Base-by-base conservation (phyloP, 2,888 invertebrate genomes). In the Cecidostiba fungosa region DNA sequence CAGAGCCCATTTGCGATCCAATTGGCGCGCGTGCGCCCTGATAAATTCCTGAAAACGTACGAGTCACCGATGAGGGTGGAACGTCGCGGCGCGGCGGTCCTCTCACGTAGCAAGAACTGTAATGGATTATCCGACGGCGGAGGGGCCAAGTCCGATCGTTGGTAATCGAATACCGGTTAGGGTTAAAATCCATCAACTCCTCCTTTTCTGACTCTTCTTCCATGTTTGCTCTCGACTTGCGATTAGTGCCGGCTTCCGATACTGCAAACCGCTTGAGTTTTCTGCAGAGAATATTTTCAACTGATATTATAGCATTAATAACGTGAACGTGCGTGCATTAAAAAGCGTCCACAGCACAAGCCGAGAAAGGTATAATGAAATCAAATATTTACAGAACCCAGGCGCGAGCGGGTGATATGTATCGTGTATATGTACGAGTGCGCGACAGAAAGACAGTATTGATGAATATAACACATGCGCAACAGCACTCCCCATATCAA, bases 151-250 rank as follows among this genome's bases (percentile, higher is more conserved):
- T 78, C 81, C 85, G 85, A 87, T 89, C 87, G 66, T 12, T 39
- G 87, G 88, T 89, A 87, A 88, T 89, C 87, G 87, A 89, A 92
- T 91, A 91, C 90, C 90, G 89, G 90, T 91, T 90, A 90, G 91
- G 90, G 91, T 91, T 92, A 91, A 91, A 92, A 92, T 91, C 92
- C 90, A 91, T 92, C 91, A 89, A 90, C 89, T 89, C 88, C 86
- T 90, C 90, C 89, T 88, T 88, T 86, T 87, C 86, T 87, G 79
- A 32, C 73, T 77, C 74, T 82, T 85, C 69, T 87, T 87, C 78
- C 14, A 19, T 29, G 69, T 50, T 32, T 32, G 32, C 69, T 47
- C 66, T 77, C 10, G n/a, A 72, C 23, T 43, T 8, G 19, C 77
- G 36, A 62, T 39, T 36, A 62, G 59, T 39, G n/a, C n/a, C n/a